A percentile compares a stretch with the other conserved stretches of the same genome.
phyloP scores from a whole-genome alignment of 2,797 vertebrate species.

The Gobionotothen gibberifrons region DNA sequence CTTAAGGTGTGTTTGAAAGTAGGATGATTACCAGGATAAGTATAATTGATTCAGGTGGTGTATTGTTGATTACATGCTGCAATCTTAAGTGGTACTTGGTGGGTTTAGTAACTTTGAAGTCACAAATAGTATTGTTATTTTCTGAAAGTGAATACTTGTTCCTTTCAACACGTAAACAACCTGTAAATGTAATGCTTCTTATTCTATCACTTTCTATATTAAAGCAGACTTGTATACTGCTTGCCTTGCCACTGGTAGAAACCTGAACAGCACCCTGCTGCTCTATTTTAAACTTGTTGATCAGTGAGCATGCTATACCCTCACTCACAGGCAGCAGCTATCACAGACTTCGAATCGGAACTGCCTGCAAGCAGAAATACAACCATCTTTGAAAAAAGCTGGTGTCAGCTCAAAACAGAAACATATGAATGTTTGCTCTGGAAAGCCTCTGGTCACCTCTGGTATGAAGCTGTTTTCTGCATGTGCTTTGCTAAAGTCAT shows the following conservation, averaged over 20 bases:
- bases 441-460: constrained; percentile 15
- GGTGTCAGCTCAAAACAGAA: background rate
- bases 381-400: background rate
- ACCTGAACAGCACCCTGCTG: constrained; percentile 46
- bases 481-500: constrained; percentile 18
- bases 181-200: too few relatives aligned
- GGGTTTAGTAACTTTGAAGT: background rate
- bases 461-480: constrained; percentile 52
- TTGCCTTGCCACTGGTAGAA: constrained; percentile 24
- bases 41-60: background rate
- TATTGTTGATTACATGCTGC: background rate
- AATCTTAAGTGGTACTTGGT: background rate
- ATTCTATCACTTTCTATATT: background rate
- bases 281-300: constrained; percentile 74
- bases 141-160: background rate
- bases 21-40: background rate
- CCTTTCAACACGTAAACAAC: background rate
- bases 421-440: constrained; percentile 8
- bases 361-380: constrained; percentile 26
- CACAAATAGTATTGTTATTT: background rate
- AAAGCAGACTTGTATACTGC: background rate
- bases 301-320: constrained; percentile 18
- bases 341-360: constrained; percentile 35
- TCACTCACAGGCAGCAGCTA: constrained; percentile 25
- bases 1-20: background rate